These are phyloP conservation scores for Oscheius sp. DNA, from an alignment of 2,888 invertebrate species.

Conservation along the genomic window DNA sequence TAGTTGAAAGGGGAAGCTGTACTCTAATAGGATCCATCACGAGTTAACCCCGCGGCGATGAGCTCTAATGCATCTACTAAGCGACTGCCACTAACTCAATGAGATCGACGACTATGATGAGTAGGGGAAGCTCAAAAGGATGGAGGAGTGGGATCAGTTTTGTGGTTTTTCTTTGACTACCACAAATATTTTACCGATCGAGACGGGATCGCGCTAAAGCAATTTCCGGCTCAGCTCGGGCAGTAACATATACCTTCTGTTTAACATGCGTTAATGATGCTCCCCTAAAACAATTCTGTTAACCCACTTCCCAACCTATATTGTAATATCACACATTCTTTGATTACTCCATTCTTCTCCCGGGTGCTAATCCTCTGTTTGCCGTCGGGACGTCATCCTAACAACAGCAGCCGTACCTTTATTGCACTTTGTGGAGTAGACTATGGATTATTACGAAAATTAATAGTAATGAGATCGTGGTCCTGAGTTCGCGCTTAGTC, in stretches of 20 bases:
- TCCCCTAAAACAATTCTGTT: neutral
- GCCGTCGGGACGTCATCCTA: neutral
- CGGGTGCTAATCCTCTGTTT: conserved; percentile 10
- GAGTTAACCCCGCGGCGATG: conserved; percentile 29
- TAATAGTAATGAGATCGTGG: conserved; percentile 8
- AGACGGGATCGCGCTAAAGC: too few relatives aligned
- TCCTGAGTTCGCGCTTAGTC: neutral
- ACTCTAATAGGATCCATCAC: conserved; percentile 27
- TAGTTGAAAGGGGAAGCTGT: neutral
- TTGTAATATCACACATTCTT: conserved; percentile 4
- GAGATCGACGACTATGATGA: conserved; percentile 1
- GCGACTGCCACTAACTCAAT: conserved; percentile 23
- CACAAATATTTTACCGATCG: too few relatives aligned
- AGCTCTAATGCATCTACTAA: conserved; percentile 27
- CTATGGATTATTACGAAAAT: neutral
- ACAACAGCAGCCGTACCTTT: neutral
- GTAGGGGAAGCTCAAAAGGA: neutral
- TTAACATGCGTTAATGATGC: neutral
- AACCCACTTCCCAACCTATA: neutral
- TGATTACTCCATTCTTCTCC: neutral
- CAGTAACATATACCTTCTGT: neutral
- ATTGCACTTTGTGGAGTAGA: neutral
- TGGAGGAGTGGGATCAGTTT: neutral
- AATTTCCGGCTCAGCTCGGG: too few relatives aligned
- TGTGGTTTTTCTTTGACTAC: too few relatives aligned